These are phyloP conservation scores for Ptiloglossa arizonensis DNA, from an alignment of 1,140 invertebrate genomes.

Conservation along the genomic window DNA sequence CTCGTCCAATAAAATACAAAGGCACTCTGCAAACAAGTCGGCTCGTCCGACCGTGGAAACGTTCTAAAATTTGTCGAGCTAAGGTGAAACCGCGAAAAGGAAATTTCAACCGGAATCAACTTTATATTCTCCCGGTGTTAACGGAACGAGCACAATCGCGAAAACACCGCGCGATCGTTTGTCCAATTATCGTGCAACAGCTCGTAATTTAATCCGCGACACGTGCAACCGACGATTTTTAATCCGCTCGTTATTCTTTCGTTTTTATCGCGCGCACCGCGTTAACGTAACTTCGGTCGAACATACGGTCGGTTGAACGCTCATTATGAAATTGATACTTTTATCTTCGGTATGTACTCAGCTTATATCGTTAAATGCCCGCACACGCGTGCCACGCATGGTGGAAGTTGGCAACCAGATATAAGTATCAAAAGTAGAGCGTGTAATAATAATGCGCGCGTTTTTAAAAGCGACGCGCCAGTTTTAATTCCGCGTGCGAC, in stretches of 20 bases:
- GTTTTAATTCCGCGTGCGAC: conserved; percentile 15
- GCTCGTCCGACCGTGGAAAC: no score
- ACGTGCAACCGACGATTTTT: no score
- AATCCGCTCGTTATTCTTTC: background rate
- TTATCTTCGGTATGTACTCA: conserved; percentile 27
- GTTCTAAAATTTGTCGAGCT: no score
- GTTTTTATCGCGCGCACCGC: conserved; percentile 1
- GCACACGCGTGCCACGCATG: conserved; percentile 39
- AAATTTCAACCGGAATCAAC: no score
- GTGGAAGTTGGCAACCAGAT: conserved; percentile 37
- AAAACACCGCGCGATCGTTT: background rate
- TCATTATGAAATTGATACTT: conserved; percentile 47
- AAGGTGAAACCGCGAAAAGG: no score
- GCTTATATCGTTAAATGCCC: conserved; percentile 24
- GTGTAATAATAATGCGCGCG: conserved; percentile 42
- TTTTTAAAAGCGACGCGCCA: conserved; percentile 12
- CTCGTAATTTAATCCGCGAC: background rate
- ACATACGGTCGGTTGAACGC: background rate
- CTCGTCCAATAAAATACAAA: no score
- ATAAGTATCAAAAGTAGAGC: conserved; percentile 40
- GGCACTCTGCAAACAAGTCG: no score
- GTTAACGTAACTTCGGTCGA: conserved; percentile 4
- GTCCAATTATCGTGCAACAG: background rate
- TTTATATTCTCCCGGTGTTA: no score
- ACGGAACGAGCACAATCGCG: no score